A percentile compares a stretch with the other conserved stretches of the same genome.
Conservation (phyloP, 2,113 vertebrate species). For the Tragulus kanchil region DNA sequence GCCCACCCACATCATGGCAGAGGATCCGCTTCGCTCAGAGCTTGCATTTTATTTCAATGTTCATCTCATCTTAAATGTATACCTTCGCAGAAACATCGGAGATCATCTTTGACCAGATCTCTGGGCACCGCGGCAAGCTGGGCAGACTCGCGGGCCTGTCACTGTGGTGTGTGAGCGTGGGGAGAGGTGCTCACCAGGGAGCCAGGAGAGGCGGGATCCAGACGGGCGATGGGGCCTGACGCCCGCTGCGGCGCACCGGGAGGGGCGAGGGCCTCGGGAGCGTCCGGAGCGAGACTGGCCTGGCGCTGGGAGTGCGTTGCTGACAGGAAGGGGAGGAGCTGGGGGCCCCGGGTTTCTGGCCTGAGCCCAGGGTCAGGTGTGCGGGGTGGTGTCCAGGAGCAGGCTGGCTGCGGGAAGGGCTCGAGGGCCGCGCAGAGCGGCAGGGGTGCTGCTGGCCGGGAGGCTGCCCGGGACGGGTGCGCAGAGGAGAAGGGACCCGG, state of each 20-base stretch:
- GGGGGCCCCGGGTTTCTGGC: not conserved
- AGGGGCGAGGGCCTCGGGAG: too few relatives aligned
- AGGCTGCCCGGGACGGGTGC: not conserved
- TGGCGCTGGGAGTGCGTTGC: not conserved
- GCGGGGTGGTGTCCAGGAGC: accelerated
- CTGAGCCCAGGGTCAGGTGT: too few relatives aligned
- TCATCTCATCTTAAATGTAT: not conserved
- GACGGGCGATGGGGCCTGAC: not conserved
- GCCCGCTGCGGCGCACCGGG: not conserved
- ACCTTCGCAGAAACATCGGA: not conserved
- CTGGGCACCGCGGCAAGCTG: not conserved
- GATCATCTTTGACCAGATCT: not conserved
- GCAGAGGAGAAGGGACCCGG: not conserved
- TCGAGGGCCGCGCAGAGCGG: not conserved
- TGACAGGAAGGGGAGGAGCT: not conserved
- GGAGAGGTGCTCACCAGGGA: not conserved
- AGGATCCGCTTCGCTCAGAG: not conserved
- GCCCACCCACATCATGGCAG: not conserved
- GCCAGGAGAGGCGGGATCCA: too few relatives aligned
- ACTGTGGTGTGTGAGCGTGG: accelerated
- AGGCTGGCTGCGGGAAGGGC: not conserved
- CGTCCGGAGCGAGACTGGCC: not conserved
- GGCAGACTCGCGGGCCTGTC: not conserved
- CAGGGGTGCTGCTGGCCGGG: not conserved
- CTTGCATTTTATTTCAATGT: not conserved